These are phyloP conservation scores for Orchesellides sinensis DNA, from an alignment of 2,888 invertebrate species.

Conservation along the genomic window DNA sequence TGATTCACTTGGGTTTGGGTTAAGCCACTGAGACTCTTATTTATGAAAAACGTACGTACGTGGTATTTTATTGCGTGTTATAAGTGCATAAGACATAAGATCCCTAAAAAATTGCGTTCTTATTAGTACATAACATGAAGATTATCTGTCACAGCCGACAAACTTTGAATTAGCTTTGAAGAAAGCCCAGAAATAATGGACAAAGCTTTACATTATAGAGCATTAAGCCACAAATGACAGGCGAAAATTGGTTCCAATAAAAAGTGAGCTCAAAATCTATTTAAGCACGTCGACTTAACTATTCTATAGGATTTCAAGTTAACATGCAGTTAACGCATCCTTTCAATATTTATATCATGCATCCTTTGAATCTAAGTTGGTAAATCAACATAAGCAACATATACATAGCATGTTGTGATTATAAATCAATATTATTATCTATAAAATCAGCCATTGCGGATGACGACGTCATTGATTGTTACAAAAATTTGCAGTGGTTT, in stretches of 20 bases:
- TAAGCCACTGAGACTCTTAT: neutral
- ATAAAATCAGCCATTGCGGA: too few relatives aligned
- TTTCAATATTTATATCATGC: too few relatives aligned
- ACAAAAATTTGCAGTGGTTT: too few relatives aligned
- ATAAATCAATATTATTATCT: too few relatives aligned
- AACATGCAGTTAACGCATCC: too few relatives aligned
- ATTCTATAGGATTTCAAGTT: too few relatives aligned
- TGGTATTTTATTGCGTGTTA: neutral
- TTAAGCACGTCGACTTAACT: conserved; percentile 12
- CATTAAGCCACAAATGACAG: conserved; percentile 15
- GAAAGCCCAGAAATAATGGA: neutral
- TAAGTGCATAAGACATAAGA: neutral
- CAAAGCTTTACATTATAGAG: neutral
- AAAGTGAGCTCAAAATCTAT: conserved; percentile 37
- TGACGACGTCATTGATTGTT: too few relatives aligned
- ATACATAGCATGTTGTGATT: too few relatives aligned
- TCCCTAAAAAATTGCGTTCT: neutral
- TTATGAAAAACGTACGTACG: neutral
- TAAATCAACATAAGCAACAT: too few relatives aligned
- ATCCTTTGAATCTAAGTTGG: too few relatives aligned
- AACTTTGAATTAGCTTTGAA: neutral
- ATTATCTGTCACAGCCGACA: conserved; percentile 16
- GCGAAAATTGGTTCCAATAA: conserved; percentile 2
- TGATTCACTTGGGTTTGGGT: conserved; percentile 2
- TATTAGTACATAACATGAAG: conserved; percentile 23